Evolutionary conservation across 2,113 vertebrate genomes (phyloP).

Genomic region (Axis porcinus): DNA sequence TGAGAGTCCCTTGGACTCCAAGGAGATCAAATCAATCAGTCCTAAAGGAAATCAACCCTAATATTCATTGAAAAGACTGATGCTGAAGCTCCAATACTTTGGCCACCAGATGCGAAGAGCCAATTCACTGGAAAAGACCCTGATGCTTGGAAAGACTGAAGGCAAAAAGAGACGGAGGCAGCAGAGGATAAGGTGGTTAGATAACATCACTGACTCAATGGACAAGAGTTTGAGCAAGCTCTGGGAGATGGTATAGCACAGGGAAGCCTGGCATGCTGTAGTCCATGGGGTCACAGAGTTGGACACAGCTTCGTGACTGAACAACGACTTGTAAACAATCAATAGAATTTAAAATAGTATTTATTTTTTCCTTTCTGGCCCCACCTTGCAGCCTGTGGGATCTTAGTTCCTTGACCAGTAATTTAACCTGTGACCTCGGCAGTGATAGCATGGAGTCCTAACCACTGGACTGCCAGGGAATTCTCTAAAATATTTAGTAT

Average conservation of each 20-base stretch:
- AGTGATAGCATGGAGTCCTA: not conserved
- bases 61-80: not conserved
- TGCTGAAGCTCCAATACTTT: not conserved
- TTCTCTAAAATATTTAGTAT: not conserved
- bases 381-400: not conserved
- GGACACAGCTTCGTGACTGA: not conserved
- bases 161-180: not conserved
- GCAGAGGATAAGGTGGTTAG: not conserved
- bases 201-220: not conserved
- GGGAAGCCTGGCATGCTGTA: not conserved
- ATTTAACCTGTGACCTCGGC: accelerated
- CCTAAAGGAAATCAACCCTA: not conserved
- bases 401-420: not conserved
- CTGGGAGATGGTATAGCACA: not conserved
- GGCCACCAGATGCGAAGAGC: not conserved
- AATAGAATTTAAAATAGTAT: not conserved
- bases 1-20: not conserved
- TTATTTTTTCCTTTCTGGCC: not conserved
- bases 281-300: not conserved
- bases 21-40: not conserved
- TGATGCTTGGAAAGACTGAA: not conserved
- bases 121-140: not conserved
- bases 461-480: not conserved
- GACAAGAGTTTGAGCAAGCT: not conserved
- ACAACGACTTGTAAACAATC: not conserved